These are phyloP conservation scores for Boleophthalmus pectinirostris DNA, from an alignment of 2,113 vertebrate species.

Conservation along the genomic window DNA sequence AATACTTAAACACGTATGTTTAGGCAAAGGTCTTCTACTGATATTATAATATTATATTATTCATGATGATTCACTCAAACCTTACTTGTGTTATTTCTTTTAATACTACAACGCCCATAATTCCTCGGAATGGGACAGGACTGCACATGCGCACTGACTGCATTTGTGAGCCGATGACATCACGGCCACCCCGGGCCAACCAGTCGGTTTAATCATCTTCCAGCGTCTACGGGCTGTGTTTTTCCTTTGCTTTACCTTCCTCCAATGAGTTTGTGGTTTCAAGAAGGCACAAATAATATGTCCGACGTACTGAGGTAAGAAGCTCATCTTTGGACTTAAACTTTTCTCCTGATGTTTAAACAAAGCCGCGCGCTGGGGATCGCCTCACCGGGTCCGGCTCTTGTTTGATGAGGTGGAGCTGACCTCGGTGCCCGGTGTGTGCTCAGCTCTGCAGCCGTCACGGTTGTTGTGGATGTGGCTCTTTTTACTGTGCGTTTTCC, in stretches of 20 bases:
- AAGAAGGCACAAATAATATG: conserved; percentile 19
- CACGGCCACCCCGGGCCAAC: conserved; percentile 50
- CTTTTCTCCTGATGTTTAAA: neutral
- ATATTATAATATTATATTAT: neutral
- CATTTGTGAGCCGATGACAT: conserved; percentile 45
- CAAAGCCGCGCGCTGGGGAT: neutral
- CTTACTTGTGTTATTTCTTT: neutral
- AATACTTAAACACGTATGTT: neutral
- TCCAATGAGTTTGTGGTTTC: conserved; percentile 28
- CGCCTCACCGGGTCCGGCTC: conserved; percentile 23
- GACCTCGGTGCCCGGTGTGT: conserved; percentile 44
- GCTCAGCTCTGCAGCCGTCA: conserved; percentile 16
- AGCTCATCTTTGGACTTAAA: neutral
- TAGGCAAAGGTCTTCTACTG: neutral
- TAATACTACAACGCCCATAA: conserved; percentile 39
- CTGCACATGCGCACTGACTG: conserved; percentile 49
- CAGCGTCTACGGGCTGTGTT: neutral
- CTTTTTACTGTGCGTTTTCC: neutral
- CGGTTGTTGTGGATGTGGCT: neutral
- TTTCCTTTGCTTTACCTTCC: neutral
- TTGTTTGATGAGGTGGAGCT: conserved; percentile 21
- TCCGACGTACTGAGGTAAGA: conserved; percentile 50
- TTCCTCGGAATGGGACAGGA: neutral
- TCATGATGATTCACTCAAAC: neutral
- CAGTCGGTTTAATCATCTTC: conserved; percentile 42